phyloP scores from a whole-genome alignment of 2,797 vertebrate genomes.

The Sardinella longiceps region DNA sequence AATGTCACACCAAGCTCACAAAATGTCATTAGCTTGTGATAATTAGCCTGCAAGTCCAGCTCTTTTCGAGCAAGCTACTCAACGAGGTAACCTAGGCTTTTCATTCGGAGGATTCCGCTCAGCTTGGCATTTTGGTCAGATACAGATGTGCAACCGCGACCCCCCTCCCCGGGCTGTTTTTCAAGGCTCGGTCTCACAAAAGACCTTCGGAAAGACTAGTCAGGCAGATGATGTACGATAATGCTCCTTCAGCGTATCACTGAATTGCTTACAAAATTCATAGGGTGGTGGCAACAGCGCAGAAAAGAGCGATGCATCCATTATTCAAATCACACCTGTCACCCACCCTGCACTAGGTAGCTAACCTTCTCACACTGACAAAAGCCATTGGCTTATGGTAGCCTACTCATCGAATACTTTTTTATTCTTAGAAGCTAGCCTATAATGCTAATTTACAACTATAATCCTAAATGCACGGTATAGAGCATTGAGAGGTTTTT shows the following conservation, averaged over 20 bases:
- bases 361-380: not conserved
- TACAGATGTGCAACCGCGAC: constrained; percentile 51
- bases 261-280: constrained; percentile 18
- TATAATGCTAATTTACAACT: not conserved
- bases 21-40: constrained; percentile 29
- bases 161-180: constrained; percentile 39
- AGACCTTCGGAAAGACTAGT: constrained; percentile 18
- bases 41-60: constrained; percentile 3
- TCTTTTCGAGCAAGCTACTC: constrained; percentile 33
- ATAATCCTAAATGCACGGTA: not conserved
- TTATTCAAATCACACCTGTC: constrained; percentile 61
- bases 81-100: constrained; percentile 9
- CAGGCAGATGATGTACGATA: constrained; percentile 8
- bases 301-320: constrained; percentile 49
- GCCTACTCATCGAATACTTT: not conserved
- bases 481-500: not conserved
- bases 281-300: constrained; percentile 13
- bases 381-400: not conserved
- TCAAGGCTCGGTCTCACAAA: constrained; percentile 24
- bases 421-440: not conserved
- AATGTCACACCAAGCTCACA: constrained; percentile 14
- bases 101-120: constrained; percentile 19
- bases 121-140: constrained; percentile 35
- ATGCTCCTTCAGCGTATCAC: constrained; percentile 1
- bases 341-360: constrained; percentile 51